These are phyloP conservation scores for Phrynocephalus guinanensis DNA, from an alignment of 2,797 vertebrate genomes.

Conservation along the genomic window DNA sequence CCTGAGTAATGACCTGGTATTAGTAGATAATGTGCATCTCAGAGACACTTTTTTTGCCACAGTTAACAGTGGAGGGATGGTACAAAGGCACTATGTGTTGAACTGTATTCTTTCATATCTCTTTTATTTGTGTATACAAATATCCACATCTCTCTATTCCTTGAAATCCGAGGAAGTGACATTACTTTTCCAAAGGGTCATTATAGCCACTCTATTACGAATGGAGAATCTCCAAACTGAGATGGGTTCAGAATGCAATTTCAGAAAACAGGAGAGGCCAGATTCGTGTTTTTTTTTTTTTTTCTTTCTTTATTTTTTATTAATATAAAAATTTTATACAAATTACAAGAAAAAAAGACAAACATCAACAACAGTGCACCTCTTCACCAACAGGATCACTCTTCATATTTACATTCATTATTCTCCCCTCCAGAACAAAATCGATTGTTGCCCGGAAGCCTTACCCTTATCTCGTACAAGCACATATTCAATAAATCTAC, in stretches of 20 bases:
- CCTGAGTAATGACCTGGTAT: slow-evolving; percentile 84
- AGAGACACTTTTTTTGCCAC: slow-evolving; percentile 76
- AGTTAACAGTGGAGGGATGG: slow-evolving; percentile 22
- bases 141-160: slow-evolving; percentile 39
- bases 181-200: not conserved
- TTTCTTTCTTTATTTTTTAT: too few species aligned
- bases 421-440: too few species aligned
- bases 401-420: too few species aligned
- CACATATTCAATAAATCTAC: too few species aligned
- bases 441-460: too few species aligned
- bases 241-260: not conserved
- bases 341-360: too few species aligned
- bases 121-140: not conserved
- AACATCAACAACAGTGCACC: too few species aligned
- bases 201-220: not conserved
- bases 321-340: too few species aligned
- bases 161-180: not conserved
- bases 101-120: slow-evolving; percentile 23
- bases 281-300: too few species aligned
- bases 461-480: too few species aligned
- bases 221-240: not conserved
- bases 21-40: slow-evolving; percentile 83
- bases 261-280: too few species aligned
- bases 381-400: too few species aligned
- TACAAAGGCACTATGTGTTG: slow-evolving; percentile 70